A percentile compares a stretch with the other conserved stretches of the same genome.
Evolutionary conservation across 2,113 vertebrate genomes (phyloP).

Genomic region (Oryzias woworae): DNA sequence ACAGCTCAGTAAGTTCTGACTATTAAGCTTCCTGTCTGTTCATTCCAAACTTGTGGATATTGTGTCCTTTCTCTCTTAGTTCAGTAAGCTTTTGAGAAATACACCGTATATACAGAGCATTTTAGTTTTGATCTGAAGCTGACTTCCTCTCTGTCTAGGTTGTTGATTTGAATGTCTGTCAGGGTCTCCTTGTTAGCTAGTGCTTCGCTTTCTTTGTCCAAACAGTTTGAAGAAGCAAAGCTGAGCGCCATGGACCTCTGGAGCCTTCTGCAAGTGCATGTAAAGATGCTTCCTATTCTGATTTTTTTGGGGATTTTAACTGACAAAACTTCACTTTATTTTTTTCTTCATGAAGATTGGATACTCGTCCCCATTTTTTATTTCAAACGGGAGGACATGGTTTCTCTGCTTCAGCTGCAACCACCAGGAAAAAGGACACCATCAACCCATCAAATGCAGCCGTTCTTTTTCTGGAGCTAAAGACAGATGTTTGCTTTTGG

Average conservation of each 20-base stretch:
- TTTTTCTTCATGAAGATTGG: neutral
- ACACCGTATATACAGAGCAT: conserved; percentile 53
- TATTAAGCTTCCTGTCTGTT: conserved; percentile 37
- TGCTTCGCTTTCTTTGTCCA: conserved; percentile 48
- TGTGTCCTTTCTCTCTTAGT: conserved; percentile 36
- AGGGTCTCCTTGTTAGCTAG: conserved; percentile 46
- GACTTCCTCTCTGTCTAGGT: conserved; percentile 35
- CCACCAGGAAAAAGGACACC: too few species aligned
- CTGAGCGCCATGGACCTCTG: conserved; percentile 37
- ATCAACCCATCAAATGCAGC: neutral
- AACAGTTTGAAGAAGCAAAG: conserved; percentile 32
- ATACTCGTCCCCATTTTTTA: conserved; percentile 3
- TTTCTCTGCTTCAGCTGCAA: conserved; percentile 14
- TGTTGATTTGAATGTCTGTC: conserved; percentile 43
- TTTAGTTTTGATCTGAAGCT: conserved; percentile 45
- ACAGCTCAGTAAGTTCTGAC: conserved; percentile 16
- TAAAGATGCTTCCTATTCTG: conserved; percentile 13
- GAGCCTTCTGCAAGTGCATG: conserved; percentile 21
- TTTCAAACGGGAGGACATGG: conserved; percentile 14
- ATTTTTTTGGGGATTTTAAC: conserved; percentile 7
- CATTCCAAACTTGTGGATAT: conserved; percentile 55
- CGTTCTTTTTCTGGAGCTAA: conserved; percentile 26
- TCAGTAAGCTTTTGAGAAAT: conserved; percentile 69
- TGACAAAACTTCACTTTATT: neutral
- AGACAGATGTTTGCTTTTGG: conserved; percentile 48